A percentile compares a stretch with the other conserved stretches of the same genome.
These are phyloP conservation scores for Euphysa ruthae DNA, from an alignment of 30 jellyfish, hydroid and myxozoan species.

Conservation along the genomic window DNA sequence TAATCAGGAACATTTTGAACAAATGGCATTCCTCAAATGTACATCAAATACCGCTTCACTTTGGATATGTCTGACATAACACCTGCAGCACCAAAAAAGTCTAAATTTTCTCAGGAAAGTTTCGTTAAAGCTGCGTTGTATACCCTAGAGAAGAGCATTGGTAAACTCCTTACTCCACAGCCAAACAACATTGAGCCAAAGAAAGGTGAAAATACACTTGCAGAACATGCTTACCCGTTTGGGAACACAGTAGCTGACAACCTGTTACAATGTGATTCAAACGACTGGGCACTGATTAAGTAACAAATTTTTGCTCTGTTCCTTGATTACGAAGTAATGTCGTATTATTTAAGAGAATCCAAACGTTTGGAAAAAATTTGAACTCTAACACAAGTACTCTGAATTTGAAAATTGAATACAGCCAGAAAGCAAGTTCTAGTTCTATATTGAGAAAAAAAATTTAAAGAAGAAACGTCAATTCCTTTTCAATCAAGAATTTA, in stretches of 20 bases:
- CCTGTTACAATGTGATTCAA: neutral
- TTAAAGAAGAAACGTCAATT: no score
- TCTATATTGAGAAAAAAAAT: no score
- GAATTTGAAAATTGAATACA: no score
- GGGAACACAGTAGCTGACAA: conserved; percentile 4
- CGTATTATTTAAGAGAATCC: no score
- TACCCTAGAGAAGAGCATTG: neutral
- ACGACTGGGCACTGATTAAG: neutral
- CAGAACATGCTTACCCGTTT: neutral
- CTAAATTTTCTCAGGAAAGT: neutral
- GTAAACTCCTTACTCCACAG: no score
- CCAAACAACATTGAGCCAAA: no score
- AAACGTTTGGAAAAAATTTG: no score
- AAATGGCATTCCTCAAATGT: neutral
- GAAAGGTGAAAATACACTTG: neutral
- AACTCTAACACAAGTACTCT: no score
- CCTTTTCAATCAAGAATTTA: no score
- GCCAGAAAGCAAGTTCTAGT: no score
- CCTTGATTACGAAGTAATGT: conserved; percentile 16
- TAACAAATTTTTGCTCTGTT: neutral
- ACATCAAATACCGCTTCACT: neutral
- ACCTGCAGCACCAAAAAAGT: neutral
- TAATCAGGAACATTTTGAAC: neutral
- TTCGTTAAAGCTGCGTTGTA: conserved; percentile 8
- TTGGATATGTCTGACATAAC: neutral